Percentiles rank a stretch among this genome's conserved stretches.
These are phyloP conservation scores for Drosophila miranda DNA, from an alignment of 1,140 invertebrate species.

Conservation along the genomic window DNA sequence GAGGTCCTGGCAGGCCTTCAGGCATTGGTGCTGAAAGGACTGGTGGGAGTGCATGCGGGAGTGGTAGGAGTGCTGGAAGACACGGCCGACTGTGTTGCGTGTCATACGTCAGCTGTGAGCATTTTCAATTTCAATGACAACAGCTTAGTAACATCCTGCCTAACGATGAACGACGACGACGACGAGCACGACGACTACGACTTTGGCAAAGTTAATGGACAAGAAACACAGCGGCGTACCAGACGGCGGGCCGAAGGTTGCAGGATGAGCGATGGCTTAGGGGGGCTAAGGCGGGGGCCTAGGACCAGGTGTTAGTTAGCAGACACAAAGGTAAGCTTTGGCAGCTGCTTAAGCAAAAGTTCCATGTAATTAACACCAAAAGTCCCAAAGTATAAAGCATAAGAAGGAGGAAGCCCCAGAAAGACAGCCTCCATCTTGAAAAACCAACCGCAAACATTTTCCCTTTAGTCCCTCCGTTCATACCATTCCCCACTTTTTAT, in stretches of 20 bases:
- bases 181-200: conserved; percentile 1
- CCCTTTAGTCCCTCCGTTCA: neutral
- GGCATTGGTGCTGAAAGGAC: no score
- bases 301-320: conserved; percentile 51
- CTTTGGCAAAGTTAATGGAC: conserved; percentile 70
- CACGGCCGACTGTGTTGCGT: conserved; percentile 45
- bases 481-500: conserved; percentile 38
- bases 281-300: neutral
- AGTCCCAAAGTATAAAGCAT: conserved; percentile 51
- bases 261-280: conserved; percentile 29
- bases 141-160: conserved; percentile 72
- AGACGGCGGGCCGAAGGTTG: neutral
- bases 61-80: neutral
- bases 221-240: conserved; percentile 49
- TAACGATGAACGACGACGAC: conserved; percentile 53
- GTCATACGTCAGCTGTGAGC: conserved; percentile 75
- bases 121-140: conserved; percentile 80
- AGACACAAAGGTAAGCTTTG: conserved; percentile 59
- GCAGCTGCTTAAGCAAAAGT: conserved; percentile 62
- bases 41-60: neutral
- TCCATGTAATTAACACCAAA: conserved; percentile 76
- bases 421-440: neutral
- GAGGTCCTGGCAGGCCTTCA: neutral
- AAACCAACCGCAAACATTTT: conserved; percentile 33
- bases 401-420: neutral